Conservation (phyloP, 2,797 vertebrate genomes). For the Falco berigora region DNA sequence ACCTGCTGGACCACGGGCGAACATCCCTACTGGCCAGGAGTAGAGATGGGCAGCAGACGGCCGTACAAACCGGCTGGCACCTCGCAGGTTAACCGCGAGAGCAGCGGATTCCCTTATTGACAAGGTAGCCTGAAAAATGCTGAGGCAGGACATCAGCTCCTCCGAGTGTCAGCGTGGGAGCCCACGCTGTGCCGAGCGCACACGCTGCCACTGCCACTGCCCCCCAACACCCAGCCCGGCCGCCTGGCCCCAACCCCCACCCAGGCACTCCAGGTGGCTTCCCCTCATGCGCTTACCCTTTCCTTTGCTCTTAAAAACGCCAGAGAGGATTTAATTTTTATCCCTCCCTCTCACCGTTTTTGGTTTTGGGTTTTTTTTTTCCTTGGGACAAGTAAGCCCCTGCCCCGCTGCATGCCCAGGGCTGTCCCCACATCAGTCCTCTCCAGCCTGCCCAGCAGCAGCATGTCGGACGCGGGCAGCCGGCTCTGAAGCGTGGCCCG, state of each 20-base stretch:
- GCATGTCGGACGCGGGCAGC: not conserved
- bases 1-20: accelerated
- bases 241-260: not conserved
- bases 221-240: not conserved
- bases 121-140: constrained; percentile 30
- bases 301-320: not conserved
- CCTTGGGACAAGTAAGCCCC: not conserved
- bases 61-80: not conserved
- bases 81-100: constrained; percentile 16
- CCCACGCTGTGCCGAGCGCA: not conserved
- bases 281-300: not conserved
- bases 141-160: constrained; percentile 32
- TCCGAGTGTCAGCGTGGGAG: not conserved
- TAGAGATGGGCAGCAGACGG: accelerated
- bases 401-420: not conserved
- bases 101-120: constrained; percentile 9
- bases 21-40: not conserved
- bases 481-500: not conserved
- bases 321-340: not conserved
- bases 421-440: not conserved
- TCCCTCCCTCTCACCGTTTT: not conserved
- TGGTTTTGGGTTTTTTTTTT: not conserved
- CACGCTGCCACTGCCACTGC: not conserved
- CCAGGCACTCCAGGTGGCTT: accelerated
- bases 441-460: not conserved